Base-by-base conservation (phyloP, 2,888 invertebrate species). In the Coleophora flavipennella region DNA sequence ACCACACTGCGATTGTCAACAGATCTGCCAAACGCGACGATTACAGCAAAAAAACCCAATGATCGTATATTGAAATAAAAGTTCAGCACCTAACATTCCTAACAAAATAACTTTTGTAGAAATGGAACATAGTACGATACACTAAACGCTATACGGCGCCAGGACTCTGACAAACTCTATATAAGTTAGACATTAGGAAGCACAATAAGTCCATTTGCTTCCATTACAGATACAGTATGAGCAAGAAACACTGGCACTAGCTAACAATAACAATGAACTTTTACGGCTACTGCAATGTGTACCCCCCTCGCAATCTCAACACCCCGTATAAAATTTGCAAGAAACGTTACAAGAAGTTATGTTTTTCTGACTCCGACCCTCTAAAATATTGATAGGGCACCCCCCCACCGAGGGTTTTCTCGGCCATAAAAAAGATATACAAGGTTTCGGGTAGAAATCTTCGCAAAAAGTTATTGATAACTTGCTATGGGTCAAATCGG, bases 301-400 rank as follows among this genome's bases (percentile, higher is more conserved):
- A 29, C 33, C 11, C 14, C 41, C 35, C 31, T 48, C 55, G 51
- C 60, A 60, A 60, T 60, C 57, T 56, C 35, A n/a, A 33, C 9
- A 33, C 33, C 13, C 3, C 54, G 49, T 54, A 66, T 64, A 62
- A 66, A 64, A 66, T 64, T 66, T 66, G 64, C 66, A 64, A 20
- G 20, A 20, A 63, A 54, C 55, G 47, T 51, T 55, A 51, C 42
- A 44, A 48, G 54, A 58, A 60, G 61, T 62, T 60, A 62, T 59
- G 61, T 54, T 55, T 59, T 55, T 48, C 50, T 42, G 36, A 10
- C 47, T 49, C 55, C 43, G 55, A 54, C 61, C 62, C 56, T 51
- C 51, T 62, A 48, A 62, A 59, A 59, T 61, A 64, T 62, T 60
- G 60, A 61, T 57, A 53, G 45, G 45, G 51, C 48, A 49, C 38